Percentiles rank a stretch among this genome's conserved stretches.
phyloP scores from a whole-genome alignment of 1,140 invertebrate species.

The Lordiphosa clarofinis region DNA sequence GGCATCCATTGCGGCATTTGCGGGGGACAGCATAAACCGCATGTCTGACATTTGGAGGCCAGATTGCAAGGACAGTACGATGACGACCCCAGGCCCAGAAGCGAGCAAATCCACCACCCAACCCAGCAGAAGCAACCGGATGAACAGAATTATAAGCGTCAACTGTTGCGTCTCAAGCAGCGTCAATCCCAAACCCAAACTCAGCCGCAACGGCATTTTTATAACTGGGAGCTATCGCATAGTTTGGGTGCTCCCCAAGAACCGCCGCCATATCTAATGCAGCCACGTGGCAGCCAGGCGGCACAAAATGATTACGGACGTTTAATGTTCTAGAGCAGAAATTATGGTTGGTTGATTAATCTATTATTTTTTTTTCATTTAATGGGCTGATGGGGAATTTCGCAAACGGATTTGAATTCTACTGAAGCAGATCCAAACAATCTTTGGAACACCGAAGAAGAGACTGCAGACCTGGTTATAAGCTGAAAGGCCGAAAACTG shows the following conservation, averaged over 20 bases:
- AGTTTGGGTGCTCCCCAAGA: conserved; percentile 63
- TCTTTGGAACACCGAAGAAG: too few relatives aligned
- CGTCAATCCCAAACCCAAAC: conserved; percentile 37
- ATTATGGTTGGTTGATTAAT: conserved; percentile 16
- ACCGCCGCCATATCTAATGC: conserved; percentile 43
- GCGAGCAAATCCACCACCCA: conserved; percentile 32
- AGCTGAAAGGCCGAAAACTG: too few relatives aligned
- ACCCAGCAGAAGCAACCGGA: conserved; percentile 10
- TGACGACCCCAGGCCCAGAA: conserved; percentile 72
- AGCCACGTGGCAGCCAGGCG: conserved; percentile 47
- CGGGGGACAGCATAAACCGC: conserved; percentile 90
- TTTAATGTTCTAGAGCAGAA: conserved; percentile 54
- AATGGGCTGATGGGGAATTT: too few relatives aligned
- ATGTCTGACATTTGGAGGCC: conserved; percentile 80
- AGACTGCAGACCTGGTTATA: too few relatives aligned
- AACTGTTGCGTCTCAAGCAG: conserved; percentile 48
- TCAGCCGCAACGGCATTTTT: conserved; percentile 61
- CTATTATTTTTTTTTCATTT: neutral
- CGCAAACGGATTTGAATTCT: too few relatives aligned
- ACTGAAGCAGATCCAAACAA: too few relatives aligned
- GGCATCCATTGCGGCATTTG: conserved; percentile 89
- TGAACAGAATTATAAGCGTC: conserved; percentile 43
- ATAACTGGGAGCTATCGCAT: conserved; percentile 67
- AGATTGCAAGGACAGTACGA: conserved; percentile 77
- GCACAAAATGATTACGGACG: conserved; percentile 71